Conservation (phyloP, 2,113 vertebrate species). For the Aegotheles bennettii region DNA sequence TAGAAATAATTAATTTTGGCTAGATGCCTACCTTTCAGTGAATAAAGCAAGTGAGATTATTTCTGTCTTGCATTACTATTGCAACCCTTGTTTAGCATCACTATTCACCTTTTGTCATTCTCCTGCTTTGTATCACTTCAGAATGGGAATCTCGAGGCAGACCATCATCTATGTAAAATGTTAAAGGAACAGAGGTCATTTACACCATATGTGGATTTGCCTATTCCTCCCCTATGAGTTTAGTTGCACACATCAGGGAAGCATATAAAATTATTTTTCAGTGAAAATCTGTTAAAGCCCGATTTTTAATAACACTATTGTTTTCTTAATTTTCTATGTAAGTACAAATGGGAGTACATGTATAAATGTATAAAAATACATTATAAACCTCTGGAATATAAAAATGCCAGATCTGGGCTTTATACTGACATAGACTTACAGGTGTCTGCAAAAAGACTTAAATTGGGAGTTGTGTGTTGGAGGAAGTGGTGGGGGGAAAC, state of each 20-base stretch:
- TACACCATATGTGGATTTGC: neutral
- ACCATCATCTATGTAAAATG: neutral
- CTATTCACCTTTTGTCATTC: neutral
- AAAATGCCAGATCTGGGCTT: neutral
- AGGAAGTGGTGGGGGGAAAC: neutral
- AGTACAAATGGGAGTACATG: neutral
- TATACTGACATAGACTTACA: neutral
- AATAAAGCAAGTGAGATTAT: neutral
- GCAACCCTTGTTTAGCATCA: neutral
- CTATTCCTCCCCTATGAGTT: neutral
- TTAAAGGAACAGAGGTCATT: neutral
- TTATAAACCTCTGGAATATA: neutral
- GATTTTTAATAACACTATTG: neutral
- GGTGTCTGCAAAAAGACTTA: neutral
- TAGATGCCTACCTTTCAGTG: neutral
- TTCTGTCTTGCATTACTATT: neutral
- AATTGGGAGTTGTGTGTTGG: neutral
- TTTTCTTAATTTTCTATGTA: neutral
- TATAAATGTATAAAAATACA: neutral
- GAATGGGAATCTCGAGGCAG: accelerated
- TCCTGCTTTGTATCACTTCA: neutral
- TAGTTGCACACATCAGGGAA: neutral
- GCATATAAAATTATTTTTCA: neutral
- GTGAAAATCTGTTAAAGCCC: neutral
- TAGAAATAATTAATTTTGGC: neutral